Evolutionary conservation across 1,140 invertebrate species (phyloP).

Genomic region (Cardiocondyla obscurior): DNA sequence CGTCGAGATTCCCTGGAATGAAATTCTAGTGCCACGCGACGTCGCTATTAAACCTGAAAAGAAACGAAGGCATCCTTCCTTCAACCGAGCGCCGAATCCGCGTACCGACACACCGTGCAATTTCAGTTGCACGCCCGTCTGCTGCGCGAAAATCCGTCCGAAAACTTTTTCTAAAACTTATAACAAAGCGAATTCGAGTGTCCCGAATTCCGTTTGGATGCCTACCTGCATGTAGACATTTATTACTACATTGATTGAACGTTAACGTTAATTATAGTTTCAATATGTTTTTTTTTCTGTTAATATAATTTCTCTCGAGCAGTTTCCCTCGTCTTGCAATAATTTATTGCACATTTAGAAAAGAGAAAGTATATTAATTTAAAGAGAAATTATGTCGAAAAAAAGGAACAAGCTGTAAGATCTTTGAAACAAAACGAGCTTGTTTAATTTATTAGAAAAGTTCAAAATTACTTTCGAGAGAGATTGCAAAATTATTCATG

Average conservation of each 20-base stretch:
- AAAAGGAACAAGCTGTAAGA: background rate
- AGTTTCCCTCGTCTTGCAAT: background rate
- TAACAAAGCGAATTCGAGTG: no score
- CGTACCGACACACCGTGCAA: background rate
- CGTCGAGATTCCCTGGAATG: constrained; percentile 77
- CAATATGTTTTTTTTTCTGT: no score
- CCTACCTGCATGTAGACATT: background rate
- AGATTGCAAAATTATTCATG: no score
- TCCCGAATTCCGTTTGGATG: background rate
- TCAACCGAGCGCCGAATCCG: constrained; percentile 42
- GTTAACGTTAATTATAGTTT: background rate
- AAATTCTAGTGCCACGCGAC: constrained; percentile 73
- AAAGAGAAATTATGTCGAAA: background rate
- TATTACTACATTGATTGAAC: no score
- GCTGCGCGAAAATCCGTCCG: background rate
- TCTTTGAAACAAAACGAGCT: no score
- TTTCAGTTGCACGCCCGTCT: background rate
- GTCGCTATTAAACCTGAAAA: constrained; percentile 66
- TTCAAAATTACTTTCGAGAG: no score
- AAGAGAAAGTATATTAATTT: background rate
- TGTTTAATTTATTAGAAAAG: no score
- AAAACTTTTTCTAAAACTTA: background rate
- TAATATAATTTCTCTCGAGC: background rate
- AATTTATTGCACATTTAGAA: background rate
- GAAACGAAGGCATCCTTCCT: constrained; percentile 70